Evolutionary conservation across 2,797 vertebrate species (phyloP), one percentile per base, ranked within the genome.

Genomic region (Molossus alvarezi): DNA sequence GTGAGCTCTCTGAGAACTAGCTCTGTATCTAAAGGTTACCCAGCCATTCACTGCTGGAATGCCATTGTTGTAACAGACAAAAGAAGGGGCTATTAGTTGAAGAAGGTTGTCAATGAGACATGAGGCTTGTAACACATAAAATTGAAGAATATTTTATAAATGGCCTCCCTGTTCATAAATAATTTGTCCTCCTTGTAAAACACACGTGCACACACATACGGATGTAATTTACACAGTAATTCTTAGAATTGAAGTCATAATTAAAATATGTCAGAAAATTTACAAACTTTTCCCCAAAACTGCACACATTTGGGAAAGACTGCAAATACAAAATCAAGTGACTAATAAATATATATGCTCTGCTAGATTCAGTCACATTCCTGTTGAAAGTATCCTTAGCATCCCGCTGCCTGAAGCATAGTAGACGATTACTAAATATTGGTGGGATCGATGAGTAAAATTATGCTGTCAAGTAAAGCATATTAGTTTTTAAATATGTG

Each of bases 21-120:
- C 53, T 88, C 75, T 90, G 27, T 82, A 23, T 88, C 14, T 92
- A 57, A 90, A 67, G 91, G 73, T 80, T 86, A 88, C 48, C 37
- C 41, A 33, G 0, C 21, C 48, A 37, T 53, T 95, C 85, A 75
- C 20, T 80, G 69, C 73, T 64, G 45, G 60, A 87, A 91, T 27
- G 67, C 64, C 72, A 7, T 53, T 87, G 57, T 90, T 55, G 87
- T 80, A 83, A 65, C n/a, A 77, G 45, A 88, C 12, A 71, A 90
- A 90, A 96, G 72, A 93, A 90, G 41, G 83, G 53, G 20, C 48
- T 88, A 64, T 62, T 77, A 77, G 48, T 41, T 84, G 51, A 89
- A 83, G 53, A 82, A 90, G 67, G 69, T 60, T 62, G 45, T 37
- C 58, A 64, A 14, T 14, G 62, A 97, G 45, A 88, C n/a, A 45